phyloP scores from a whole-genome alignment of 2,888 invertebrate genomes.

The Bellardia bayeri region DNA sequence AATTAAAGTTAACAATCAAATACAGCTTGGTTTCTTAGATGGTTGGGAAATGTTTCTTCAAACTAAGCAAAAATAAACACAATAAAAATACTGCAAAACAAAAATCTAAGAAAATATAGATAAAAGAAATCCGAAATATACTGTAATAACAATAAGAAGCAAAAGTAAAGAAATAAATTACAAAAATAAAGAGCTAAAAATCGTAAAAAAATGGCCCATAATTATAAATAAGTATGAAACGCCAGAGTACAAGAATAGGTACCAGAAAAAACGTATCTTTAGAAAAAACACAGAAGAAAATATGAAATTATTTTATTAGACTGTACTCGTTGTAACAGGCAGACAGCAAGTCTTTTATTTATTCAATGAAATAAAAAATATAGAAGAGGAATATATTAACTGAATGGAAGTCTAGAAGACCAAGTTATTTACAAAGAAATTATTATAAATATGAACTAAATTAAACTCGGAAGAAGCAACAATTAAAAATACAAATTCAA shows the following conservation, averaged over 20 bases:
- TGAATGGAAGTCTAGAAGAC: slow-evolving; percentile 12
- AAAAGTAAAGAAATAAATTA: slow-evolving; percentile 8
- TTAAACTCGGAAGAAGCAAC: slow-evolving; percentile 55
- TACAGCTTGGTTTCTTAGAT: slow-evolving; percentile 14
- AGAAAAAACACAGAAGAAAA: background rate
- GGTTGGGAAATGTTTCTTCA: slow-evolving; percentile 11
- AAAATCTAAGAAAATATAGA: slow-evolving; percentile 10
- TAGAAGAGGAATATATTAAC: slow-evolving; percentile 3
- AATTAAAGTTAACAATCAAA: slow-evolving; percentile 36
- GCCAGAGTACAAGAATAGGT: background rate
- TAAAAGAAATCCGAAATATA: slow-evolving; percentile 18
- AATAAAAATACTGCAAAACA: background rate
- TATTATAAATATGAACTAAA: slow-evolving; percentile 42
- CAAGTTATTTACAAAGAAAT: slow-evolving; percentile 40
- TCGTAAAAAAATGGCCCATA: slow-evolving; percentile 37
- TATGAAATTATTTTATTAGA: background rate
- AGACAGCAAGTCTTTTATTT: background rate
- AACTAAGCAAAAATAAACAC: slow-evolving; percentile 33
- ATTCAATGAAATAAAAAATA: slow-evolving; percentile 11
- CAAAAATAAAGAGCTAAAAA: slow-evolving; percentile 27
- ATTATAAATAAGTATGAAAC: slow-evolving; percentile 31
- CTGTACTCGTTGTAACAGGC: background rate
- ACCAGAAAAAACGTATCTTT: slow-evolving; percentile 8
- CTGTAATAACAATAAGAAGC: background rate
- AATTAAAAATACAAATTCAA: slow-evolving; percentile 41